Base-by-base conservation (phyloP, 2,797 vertebrate genomes). In the Mormyrus proboscirostris region DNA sequence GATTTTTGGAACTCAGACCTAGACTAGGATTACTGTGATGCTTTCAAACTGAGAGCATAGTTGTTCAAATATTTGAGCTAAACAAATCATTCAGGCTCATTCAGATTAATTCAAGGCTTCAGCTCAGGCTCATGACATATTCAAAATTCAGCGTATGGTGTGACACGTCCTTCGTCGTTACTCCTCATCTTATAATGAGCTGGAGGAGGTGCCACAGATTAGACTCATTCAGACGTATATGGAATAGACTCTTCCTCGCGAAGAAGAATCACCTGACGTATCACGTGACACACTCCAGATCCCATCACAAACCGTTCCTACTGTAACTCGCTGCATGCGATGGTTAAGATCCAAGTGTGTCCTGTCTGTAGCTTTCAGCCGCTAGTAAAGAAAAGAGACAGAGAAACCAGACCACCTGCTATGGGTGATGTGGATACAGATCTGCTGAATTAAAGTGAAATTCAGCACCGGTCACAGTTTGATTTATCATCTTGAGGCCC, bases 401-500 rank as follows among this genome's bases (percentile, higher is more conserved):
- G 41, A 57, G 88, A 84, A 22, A 84, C 22, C 29, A 65, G 88
- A 91, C 87, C 88, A 92, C 90, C 91, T 92, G 92, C 89, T 91
- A 55, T 84, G 88, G 29, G 89, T 59, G 90, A 82, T 76, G 79
- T 49, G 91, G 89, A 89, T 90, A 90, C 90, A 91, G 92, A 90
- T 90, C 89, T 85, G 84, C 62, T 91, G 92, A 93, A 93, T 93
- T 92, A 93, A 90, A 38, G 50, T 38, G 33, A 91, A 91, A 88
- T 86, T 90, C 89, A 90, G 90, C 90, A 84, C 62, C 10, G 51
- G 59, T 82, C 51, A 3, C 90, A 57, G 59, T 89, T 73, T 93
- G 92, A 93, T 92, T 92, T 92, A 93, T 92, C 88, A 88, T 90
- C 90, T 89, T 85, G 91, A 88, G 89, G 82, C 90, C 91, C 91